Conservation (phyloP, 64 coral and sea anemone genomes). For the Dendronephthya gigantea region DNA sequence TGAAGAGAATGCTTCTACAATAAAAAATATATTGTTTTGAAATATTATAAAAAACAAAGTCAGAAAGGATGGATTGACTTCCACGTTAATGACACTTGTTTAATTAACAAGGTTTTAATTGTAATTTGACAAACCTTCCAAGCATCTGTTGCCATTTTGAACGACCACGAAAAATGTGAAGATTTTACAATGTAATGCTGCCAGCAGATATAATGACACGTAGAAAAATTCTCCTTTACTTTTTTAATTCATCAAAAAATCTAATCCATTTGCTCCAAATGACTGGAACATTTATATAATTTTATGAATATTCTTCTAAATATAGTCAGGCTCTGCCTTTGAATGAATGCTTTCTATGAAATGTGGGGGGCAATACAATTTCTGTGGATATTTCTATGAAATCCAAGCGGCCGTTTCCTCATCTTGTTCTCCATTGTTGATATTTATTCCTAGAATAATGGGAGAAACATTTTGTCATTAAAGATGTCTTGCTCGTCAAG, state of each 20-base stretch:
- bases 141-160: slow-evolving; percentile 10
- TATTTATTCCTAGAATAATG: neutral
- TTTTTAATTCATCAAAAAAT: slow-evolving; percentile 7
- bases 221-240: neutral
- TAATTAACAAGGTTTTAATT: no score
- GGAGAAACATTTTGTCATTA: neutral
- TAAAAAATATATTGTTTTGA: no score
- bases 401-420: neutral
- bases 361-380: neutral
- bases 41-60: no score
- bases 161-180: slow-evolving; percentile 1
- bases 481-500: neutral
- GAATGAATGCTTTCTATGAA: neutral
- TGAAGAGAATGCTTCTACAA: neutral
- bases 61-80: no score
- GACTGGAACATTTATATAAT: neutral
- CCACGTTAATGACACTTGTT: no score
- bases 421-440: neutral
- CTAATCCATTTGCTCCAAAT: neutral
- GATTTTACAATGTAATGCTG: neutral
- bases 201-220: slow-evolving; percentile 2
- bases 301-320: neutral
- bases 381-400: neutral
- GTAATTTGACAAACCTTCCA: neutral
- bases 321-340: neutral